Evolutionary conservation across 2,888 invertebrate genomes (phyloP).

Genomic region (Caenorhabditis angaria): DNA sequence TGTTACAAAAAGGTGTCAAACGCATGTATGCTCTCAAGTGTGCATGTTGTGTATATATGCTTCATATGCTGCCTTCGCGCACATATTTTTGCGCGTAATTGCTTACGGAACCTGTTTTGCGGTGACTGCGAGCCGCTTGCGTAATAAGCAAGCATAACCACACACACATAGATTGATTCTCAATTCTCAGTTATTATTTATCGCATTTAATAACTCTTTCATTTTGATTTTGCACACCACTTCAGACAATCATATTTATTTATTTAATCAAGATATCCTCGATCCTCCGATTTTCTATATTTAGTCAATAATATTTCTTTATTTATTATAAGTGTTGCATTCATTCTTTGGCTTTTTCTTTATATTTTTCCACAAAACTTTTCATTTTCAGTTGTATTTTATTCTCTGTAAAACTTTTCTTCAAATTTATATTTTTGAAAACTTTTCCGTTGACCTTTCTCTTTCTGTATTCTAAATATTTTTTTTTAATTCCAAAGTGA

Average conservation of each 20-base stretch:
- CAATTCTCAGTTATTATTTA: not conserved
- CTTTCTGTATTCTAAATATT: too few relatives aligned
- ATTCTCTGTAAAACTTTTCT: too few relatives aligned
- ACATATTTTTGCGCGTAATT: not conserved
- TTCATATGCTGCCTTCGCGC: not conserved
- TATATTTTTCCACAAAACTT: slow-evolving; percentile 1
- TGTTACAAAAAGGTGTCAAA: slow-evolving; percentile 4
- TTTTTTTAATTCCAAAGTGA: too few relatives aligned
- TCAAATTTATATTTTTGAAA: too few relatives aligned
- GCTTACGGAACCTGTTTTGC: not conserved
- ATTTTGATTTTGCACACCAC: not conserved
- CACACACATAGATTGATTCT: too few relatives aligned
- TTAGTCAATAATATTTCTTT: not conserved
- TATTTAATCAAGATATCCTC: not conserved
- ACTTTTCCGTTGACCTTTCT: too few relatives aligned
- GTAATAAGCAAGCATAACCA: not conserved
- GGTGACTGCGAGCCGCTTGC: not conserved
- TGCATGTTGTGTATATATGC: not conserved
- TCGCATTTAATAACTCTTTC: slow-evolving; percentile 1
- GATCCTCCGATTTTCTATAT: not conserved
- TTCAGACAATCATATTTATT: slow-evolving; percentile 1
- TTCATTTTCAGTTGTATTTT: too few relatives aligned
- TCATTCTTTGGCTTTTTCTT: not conserved
- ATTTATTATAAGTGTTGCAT: not conserved
- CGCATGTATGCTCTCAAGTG: slow-evolving; percentile 4